phyloP scores from a whole-genome alignment of 2,888 invertebrate species.

The Eupeodes luniger region DNA sequence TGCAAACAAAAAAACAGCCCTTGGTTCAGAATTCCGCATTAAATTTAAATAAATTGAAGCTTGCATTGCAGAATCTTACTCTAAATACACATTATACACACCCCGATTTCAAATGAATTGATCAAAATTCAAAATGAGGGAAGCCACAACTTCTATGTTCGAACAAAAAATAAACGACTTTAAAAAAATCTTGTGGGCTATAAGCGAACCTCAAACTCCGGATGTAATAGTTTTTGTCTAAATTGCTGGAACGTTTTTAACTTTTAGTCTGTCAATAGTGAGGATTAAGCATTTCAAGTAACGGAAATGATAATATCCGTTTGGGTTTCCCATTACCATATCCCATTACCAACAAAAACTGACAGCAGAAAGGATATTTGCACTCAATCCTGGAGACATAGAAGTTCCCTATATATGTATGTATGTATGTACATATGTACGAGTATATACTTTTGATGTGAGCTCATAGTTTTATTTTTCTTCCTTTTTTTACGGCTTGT shows the following conservation, averaged over 20 bases:
- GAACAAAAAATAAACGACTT: neutral
- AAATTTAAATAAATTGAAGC: constrained; percentile 26
- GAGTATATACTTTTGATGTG: constrained; percentile 21
- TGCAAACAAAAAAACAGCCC: neutral
- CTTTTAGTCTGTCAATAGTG: constrained; percentile 73
- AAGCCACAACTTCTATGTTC: constrained; percentile 35
- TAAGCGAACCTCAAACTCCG: constrained; percentile 62
- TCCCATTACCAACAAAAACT: constrained; percentile 76
- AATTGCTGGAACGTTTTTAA: constrained; percentile 74
- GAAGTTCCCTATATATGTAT: constrained; percentile 11
- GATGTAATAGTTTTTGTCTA: constrained; percentile 75
- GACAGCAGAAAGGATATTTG: constrained; percentile 73
- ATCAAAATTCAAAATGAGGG: constrained; percentile 58
- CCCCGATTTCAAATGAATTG: constrained; percentile 71
- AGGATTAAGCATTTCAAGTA: constrained; percentile 75
- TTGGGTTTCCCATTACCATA: constrained; percentile 76
- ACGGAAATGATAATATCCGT: constrained; percentile 76
- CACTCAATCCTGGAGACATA: constrained; percentile 72
- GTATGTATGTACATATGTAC: too few relatives aligned
- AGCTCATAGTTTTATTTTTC: constrained; percentile 50
- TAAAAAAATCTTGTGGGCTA: neutral
- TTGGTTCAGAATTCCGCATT: neutral
- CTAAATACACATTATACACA: constrained; percentile 65
- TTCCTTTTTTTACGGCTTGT: constrained; percentile 1
- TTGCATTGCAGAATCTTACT: constrained; percentile 47